These are phyloP conservation scores for Caenorhabditis inopinata DNA, from an alignment of 1,140 invertebrate species.

Conservation along the genomic window DNA sequence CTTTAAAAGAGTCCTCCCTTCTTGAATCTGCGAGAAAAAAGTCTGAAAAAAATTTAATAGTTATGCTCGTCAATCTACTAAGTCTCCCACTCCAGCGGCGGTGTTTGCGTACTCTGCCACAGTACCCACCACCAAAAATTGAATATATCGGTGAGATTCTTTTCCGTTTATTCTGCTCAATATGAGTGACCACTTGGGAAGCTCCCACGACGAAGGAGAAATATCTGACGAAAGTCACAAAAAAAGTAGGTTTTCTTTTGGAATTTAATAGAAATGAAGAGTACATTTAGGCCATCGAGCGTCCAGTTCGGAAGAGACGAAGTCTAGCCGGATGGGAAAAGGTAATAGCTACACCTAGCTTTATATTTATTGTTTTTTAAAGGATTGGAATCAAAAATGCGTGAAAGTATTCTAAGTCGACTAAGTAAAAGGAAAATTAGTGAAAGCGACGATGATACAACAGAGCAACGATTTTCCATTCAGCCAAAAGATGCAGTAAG, in stretches of 20 bases:
- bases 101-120: conserved; percentile 18
- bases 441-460: conserved; percentile 20
- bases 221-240: conserved; percentile 1
- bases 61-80: too few relatives aligned
- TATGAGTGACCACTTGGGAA: not conserved
- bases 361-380: too few relatives aligned
- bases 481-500: conserved; percentile 27
- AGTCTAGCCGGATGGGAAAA: not conserved
- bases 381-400: not conserved
- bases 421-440: not conserved
- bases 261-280: not conserved
- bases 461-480: conserved; percentile 18
- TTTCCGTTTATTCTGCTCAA: too few relatives aligned
- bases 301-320: not conserved
- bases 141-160: too few relatives aligned
- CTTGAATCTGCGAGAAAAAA: too few relatives aligned
- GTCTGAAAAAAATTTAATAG: too few relatives aligned
- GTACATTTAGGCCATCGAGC: not conserved
- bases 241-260: not conserved
- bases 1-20: too few relatives aligned
- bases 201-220: conserved; percentile 11
- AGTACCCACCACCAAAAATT: not conserved
- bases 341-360: not conserved
- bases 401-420: not conserved
- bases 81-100: too few relatives aligned